Evolutionary conservation across 2,797 vertebrate genomes (phyloP).

Genomic region (Cyprinodon diabolis): DNA sequence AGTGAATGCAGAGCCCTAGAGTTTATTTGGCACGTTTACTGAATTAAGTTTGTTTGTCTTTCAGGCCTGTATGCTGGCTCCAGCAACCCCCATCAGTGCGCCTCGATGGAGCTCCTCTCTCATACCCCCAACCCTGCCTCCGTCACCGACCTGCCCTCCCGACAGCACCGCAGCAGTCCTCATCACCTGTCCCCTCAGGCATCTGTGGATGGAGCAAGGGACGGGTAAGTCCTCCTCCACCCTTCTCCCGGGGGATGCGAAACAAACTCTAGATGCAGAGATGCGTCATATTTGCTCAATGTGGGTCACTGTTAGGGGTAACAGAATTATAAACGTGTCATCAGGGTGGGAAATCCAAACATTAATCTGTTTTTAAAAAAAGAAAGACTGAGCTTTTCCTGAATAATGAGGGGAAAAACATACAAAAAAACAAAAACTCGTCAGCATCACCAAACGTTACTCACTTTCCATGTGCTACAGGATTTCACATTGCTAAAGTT

Average conservation of each 20-base stretch:
- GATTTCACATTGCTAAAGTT: background rate
- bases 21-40: constrained; percentile 73
- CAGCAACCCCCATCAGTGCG: constrained; percentile 82
- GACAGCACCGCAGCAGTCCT: constrained; percentile 83
- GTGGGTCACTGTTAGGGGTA: constrained; percentile 3
- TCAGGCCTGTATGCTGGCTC: constrained; percentile 90
- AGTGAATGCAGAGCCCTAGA: constrained; percentile 48
- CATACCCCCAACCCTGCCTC: constrained; percentile 73
- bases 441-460: background rate
- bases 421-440: background rate
- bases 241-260: background rate
- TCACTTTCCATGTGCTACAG: constrained; percentile 2
- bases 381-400: background rate
- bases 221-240: constrained; percentile 84
- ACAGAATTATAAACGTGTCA: constrained; percentile 27
- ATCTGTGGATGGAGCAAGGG: constrained; percentile 81
- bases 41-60: constrained; percentile 81
- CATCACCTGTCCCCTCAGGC: constrained; percentile 89
- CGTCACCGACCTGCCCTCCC: constrained; percentile 79
- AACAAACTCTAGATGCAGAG: background rate
- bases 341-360: constrained; percentile 26
- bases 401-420: constrained; percentile 26
- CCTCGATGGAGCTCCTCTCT: constrained; percentile 83
- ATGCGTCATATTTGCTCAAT: constrained; percentile 16
- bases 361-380: background rate